Evolutionary conservation across 2,797 vertebrate genomes (phyloP).

Genomic region (Lithobates pipiens): DNA sequence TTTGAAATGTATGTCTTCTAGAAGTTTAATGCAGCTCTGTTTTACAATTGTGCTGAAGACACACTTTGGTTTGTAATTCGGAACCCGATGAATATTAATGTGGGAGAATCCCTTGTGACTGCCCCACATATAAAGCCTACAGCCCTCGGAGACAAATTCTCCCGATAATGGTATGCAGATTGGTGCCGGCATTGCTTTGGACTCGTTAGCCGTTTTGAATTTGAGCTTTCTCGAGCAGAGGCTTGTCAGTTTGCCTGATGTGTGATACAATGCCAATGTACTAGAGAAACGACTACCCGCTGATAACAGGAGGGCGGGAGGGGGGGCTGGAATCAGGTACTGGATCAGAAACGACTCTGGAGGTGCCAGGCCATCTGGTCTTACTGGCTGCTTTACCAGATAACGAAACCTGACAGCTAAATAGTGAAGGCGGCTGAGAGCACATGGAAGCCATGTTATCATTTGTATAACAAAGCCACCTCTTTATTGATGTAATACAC

Average conservation of each 20-base stretch:
- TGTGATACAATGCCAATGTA: background rate
- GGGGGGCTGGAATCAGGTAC: background rate
- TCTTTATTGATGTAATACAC: background rate
- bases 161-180: slow-evolving; percentile 3
- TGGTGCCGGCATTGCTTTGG: background rate
- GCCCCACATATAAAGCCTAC: background rate
- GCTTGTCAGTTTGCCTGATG: background rate
- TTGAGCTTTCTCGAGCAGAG: background rate
- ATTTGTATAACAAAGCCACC: background rate
- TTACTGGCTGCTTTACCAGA: background rate
- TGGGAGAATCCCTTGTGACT: background rate
- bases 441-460: background rate
- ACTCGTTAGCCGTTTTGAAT: slow-evolving; percentile 1
- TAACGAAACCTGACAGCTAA: slow-evolving; percentile 22
- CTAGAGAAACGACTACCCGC: background rate
- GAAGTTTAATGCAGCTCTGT: background rate
- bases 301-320: background rate
- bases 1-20: background rate
- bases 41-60: background rate
- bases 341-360: background rate
- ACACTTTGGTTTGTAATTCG: background rate
- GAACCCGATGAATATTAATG: slow-evolving; percentile 8
- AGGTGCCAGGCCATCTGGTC: slow-evolving; percentile 31
- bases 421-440: background rate
- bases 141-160: background rate